phyloP scores from a whole-genome alignment of 1,140 invertebrate genomes.

The Danaus plexippus region DNA sequence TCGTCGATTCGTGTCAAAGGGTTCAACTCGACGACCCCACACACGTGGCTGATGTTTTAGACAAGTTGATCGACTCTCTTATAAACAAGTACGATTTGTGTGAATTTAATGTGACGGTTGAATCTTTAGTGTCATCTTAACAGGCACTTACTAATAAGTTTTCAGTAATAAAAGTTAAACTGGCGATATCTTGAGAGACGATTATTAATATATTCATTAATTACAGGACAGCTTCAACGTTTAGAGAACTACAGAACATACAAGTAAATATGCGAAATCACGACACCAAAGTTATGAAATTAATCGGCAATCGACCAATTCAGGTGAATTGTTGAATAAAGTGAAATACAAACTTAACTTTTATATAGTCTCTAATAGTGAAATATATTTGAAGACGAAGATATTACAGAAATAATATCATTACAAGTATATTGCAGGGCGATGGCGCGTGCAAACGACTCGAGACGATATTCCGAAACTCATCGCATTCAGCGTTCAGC shows the following conservation, averaged over 20 bases:
- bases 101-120: no score
- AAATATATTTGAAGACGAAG: no score
- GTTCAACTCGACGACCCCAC: conserved; percentile 74
- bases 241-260: conserved; percentile 60
- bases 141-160: no score
- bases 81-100: conserved; percentile 69
- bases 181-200: no score
- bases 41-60: conserved; percentile 72
- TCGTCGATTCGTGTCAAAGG: conserved; percentile 74
- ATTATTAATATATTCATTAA: neutral
- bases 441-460: conserved; percentile 51
- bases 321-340: conserved; percentile 30
- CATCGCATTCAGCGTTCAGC: conserved; percentile 40
- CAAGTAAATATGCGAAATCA: conserved; percentile 53
- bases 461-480: conserved; percentile 49
- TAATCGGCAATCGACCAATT: conserved; percentile 36
- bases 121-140: no score
- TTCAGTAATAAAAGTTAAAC: no score
- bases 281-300: conserved; percentile 52
- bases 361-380: no score
- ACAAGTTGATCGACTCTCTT: conserved; percentile 73
- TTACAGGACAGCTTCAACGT: conserved; percentile 61
- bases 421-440: conserved; percentile 28
- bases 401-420: no score
- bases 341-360: conserved; percentile 3